These are phyloP conservation scores for Himalopsyche anomala DNA, from an alignment of 2,888 invertebrate genomes.

Conservation along the genomic window DNA sequence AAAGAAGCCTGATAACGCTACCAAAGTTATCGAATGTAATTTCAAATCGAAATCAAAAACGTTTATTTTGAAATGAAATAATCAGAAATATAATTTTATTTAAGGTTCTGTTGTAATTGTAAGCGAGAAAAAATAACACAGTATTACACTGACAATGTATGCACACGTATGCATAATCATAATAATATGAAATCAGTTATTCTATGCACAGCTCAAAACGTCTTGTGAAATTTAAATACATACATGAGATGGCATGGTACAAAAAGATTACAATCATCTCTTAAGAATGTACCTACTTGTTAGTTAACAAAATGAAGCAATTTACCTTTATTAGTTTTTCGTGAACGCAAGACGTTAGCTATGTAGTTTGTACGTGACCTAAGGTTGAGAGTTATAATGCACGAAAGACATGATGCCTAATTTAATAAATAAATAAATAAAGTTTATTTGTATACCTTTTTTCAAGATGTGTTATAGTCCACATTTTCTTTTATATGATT, in stretches of 20 bases:
- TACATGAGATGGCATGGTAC: constrained; percentile 34
- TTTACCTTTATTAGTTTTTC: constrained; percentile 34
- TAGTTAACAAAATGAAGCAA: constrained; percentile 34
- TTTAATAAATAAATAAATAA: constrained; percentile 9
- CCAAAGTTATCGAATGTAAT: too few relatives aligned
- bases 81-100: too few relatives aligned
- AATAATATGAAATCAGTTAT: constrained; percentile 18
- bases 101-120: too few relatives aligned
- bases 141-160: neutral
- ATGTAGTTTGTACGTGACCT: constrained; percentile 20
- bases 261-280: constrained; percentile 20
- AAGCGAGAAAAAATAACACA: neutral
- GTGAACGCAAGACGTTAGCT: constrained; percentile 16
- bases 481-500: neutral
- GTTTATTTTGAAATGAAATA: too few relatives aligned
- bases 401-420: constrained; percentile 15
- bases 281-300: constrained; percentile 23
- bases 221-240: constrained; percentile 30
- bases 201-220: constrained; percentile 16
- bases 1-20: too few relatives aligned
- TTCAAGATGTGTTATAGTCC: too few relatives aligned
- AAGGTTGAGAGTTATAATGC: neutral
- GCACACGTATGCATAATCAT: neutral
- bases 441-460: neutral
- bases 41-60: too few relatives aligned